Evolutionary conservation across 2,797 vertebrate species (phyloP), one percentile per base, ranked within the genome.

Genomic region (Euthynnus affinis): DNA sequence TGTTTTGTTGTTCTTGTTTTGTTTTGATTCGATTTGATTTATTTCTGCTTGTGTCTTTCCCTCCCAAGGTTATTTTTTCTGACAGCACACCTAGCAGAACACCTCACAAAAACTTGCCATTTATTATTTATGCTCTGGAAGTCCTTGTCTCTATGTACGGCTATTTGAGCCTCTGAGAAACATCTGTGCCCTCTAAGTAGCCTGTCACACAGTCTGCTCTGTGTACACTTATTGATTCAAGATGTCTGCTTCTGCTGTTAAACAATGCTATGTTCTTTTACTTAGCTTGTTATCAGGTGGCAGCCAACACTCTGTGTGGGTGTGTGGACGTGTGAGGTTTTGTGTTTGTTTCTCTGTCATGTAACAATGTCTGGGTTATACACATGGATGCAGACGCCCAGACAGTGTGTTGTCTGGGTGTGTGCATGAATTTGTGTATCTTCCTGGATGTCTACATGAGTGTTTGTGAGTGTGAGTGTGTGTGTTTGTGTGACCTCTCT

Each of bases 111-210:
- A 55, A 80, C 22, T 8, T 34, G 48, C 40, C 25, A 82, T 84
- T 80, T 84, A 77, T 89, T 77, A 87, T 89, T 81, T 66, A 76
- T 72, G 32, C 17, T 76, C 14, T 78, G 75, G 58, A 74, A 83
- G 71, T 74, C 66, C 64, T 74, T 75, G 55, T 15, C 25, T 88
- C 57, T 83, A 23, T 60, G 53, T 75, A 66, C 1, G 10, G 59
- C 64, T 74, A 53, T 71, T 71, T 80, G 67, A 84, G 82, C 74
- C 51, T 80, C 71, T 70, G 66, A 81, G 70, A 59, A 80, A 87
- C 86, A 82, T 84, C 74, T 82, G 81, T 78, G 81, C 71, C 75
- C 70, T 85, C 74, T 69, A 73, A 81, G 73, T 81, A 71, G 66
- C 69, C 60, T 71, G 68, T 83, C 76, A 61, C 74, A 78, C 58